Evolutionary conservation across 2,113 vertebrate species (phyloP), one percentile per base, ranked within the genome.

Genomic region (Nerophis ophidion): DNA sequence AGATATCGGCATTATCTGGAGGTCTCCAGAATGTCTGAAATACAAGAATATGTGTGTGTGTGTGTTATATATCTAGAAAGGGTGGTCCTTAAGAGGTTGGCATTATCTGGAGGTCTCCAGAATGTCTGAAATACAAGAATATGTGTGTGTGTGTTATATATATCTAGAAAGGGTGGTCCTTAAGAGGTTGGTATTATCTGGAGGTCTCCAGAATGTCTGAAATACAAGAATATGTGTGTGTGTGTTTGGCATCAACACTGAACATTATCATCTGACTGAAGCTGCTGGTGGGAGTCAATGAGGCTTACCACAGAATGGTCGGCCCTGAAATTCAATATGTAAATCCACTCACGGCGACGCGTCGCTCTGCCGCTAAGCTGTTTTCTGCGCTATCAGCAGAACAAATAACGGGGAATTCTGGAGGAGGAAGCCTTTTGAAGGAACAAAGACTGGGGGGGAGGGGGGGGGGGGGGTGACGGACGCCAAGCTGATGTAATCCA

Each of bases 321-420:
- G 81, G 80, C 71, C 61, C 71, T 79, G 83, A 89, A 89, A 89
- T 89, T 80, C 85, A 88, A 88, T 89, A 88, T 89, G 87, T 82
- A 91, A 90, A 90, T 89, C 87, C 84, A 86, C 84, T 84, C 87
- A 89, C 72, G 58, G 68, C 91, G 4, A 91, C 68, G 69, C 65
- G 50, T 63, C 65, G 69, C 68, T 48, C 65, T 61, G 71, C 57
- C 7, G 57, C 75, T 42, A 71, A 80, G 72, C 72, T 53, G 59
- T 59, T 26, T 75, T 71, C 61, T 78, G 51, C n/a, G 55, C 66
- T 60, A 69, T 84, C 58, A 74, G 55, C 52, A 34, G 56, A 34
- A 12, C 36, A 40, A 72, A 55, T 40, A 46, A 74, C 13, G 35
- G 59, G 62, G 60, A 42, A 72, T 72, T 75, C 73, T 61, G 70